Conservation (phyloP, 2,888 invertebrate species). For the Sinodicranocentrus sp. region DNA sequence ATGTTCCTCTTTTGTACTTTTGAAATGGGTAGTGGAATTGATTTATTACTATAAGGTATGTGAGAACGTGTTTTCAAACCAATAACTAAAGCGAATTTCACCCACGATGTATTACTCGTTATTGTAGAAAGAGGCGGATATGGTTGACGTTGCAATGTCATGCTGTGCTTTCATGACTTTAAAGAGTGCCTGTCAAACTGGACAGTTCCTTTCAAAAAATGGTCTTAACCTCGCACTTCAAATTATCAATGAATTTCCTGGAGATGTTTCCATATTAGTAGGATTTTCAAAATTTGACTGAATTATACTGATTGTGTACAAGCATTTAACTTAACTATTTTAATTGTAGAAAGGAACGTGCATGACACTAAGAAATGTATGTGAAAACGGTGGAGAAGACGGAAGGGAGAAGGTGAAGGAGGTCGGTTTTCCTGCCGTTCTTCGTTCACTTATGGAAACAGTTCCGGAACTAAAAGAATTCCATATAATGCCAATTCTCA, state of each 20-base stretch:
- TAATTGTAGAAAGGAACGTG: constrained; percentile 74
- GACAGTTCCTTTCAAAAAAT: constrained; percentile 64
- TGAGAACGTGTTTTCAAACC: too few relatives aligned
- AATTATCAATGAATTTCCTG: constrained; percentile 36
- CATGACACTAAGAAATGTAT: constrained; percentile 68
- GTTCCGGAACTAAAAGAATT: constrained; percentile 62
- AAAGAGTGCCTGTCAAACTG: constrained; percentile 61
- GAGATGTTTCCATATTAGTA: constrained; percentile 50
- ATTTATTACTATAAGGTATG: constrained; percentile 45
- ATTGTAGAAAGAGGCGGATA: constrained; percentile 60
- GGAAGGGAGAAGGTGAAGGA: constrained; percentile 55
- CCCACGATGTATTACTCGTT: too few relatives aligned
- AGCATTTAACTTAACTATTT: too few relatives aligned
- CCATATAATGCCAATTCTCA: constrained; percentile 68
- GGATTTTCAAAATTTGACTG: too few relatives aligned
- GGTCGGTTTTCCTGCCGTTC: constrained; percentile 34
- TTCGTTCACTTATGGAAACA: constrained; percentile 50
- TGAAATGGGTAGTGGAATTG: constrained; percentile 63
- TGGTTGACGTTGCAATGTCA: constrained; percentile 68
- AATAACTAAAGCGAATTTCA: too few relatives aligned
- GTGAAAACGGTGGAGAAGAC: constrained; percentile 63
- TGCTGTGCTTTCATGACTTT: constrained; percentile 72
- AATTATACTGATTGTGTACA: too few relatives aligned
- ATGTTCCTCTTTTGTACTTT: constrained; percentile 44
- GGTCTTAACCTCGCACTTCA: constrained; percentile 63